Base-by-base conservation (phyloP, 2,888 invertebrate species). In the Ectemnius cavifrons region DNA sequence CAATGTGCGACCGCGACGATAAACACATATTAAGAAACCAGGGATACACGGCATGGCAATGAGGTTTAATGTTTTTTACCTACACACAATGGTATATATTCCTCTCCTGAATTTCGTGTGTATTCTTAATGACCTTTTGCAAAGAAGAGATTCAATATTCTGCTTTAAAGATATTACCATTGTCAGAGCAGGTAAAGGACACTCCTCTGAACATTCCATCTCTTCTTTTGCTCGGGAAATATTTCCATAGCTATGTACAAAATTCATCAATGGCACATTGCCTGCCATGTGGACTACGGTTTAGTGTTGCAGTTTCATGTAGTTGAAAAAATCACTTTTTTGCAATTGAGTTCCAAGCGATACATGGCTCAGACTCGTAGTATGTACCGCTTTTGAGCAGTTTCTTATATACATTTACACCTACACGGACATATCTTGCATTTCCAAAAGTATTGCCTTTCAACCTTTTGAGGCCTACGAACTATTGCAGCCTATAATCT, bases 331-430 rank as follows among this genome's bases (percentile, higher is more conserved):
- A 60, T 60, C 56, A 57, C 67, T 78, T 75, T 71, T 47, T 74
- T 75, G 57, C 67, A 73, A 62, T 65, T 73, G 62, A 72, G 65
- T 75, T 63, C 71, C 80, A 86, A 79, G 84, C 84, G 85, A 84
- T 87, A 88, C 85, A 83, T 85, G 83, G 80, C 78, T 82, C 75
- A 84, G 82, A 76, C 81, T 85, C 77, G 79, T 85, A 86, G 85
- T 80, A 84, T 85, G 78, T 82, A 85, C 82, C 84, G 86, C 86
- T 89, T 89, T 88, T 83, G 86, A 88, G 86, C 82, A 86, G 85
- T 83, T 84, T 66, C 47, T 20, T 18, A 86, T 83, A 83, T 80
- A 82, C 84, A 85, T 61, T 47, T 66, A 67, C 56, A 71, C 58
- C 49, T 66, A 71, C 60, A 65, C 57, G 57, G 49, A 71, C 46